A percentile compares a stretch with the other conserved stretches of the same genome.
Evolutionary conservation across 2,888 invertebrate genomes (phyloP).

Genomic region (Idaea aversata): DNA sequence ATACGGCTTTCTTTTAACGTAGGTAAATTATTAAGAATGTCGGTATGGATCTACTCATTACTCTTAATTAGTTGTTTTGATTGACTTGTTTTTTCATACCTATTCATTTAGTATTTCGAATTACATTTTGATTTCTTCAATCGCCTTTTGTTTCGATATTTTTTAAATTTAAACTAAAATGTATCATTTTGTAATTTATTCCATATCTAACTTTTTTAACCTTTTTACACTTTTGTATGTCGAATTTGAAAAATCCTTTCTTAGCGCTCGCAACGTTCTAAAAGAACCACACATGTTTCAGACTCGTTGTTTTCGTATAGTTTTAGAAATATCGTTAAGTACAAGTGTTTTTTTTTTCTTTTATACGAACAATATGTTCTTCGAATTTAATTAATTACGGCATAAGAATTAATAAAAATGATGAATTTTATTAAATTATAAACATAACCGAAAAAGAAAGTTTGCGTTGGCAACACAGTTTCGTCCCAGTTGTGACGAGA

Average conservation of each 20-base stretch:
- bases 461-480: constrained; percentile 24
- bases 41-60: neutral
- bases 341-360: too few species aligned
- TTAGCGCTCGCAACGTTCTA: too few species aligned
- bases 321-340: too few species aligned
- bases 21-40: neutral
- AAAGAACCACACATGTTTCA: too few species aligned
- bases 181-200: too few species aligned
- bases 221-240: too few species aligned
- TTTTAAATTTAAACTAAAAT: too few species aligned
- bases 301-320: too few species aligned
- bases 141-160: too few species aligned
- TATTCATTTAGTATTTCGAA: neutral
- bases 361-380: neutral
- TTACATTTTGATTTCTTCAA: too few species aligned
- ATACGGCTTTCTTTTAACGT: neutral
- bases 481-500: constrained; percentile 31
- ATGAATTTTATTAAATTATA: neutral
- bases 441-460: constrained; percentile 23
- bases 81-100: neutral
- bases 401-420: neutral
- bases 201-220: too few species aligned
- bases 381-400: neutral
- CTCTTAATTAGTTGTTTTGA: neutral
- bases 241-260: too few species aligned